Conservation (phyloP, 2,797 vertebrate species). For the Neosilurus mollespiculum region DNA sequence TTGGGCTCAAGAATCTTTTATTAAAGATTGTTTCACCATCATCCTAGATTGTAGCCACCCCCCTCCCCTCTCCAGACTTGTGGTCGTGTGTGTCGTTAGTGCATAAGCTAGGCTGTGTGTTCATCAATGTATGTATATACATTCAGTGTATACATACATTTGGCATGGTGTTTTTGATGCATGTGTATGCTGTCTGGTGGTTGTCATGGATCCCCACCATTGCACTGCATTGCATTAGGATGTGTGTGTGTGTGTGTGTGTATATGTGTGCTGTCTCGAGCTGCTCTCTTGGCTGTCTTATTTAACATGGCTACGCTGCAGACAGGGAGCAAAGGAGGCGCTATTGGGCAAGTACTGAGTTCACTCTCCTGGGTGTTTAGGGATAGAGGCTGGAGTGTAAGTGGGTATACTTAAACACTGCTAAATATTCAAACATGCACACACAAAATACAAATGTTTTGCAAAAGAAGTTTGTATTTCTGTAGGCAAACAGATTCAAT, state of each 20-base stretch:
- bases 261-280: constrained; percentile 30
- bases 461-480: neutral
- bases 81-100: constrained; percentile 27
- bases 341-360: constrained; percentile 55
- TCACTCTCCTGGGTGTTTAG: constrained; percentile 38
- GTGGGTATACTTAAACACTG: constrained; percentile 19
- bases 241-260: neutral
- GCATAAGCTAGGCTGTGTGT: constrained; percentile 43
- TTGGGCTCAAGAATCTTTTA: constrained; percentile 61
- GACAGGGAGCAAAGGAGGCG: constrained; percentile 45
- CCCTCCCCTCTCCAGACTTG: constrained; percentile 5
- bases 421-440: neutral
- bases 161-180: constrained; percentile 31
- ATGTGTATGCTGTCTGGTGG: constrained; percentile 31
- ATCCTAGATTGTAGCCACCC: constrained; percentile 37
- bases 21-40: constrained; percentile 51
- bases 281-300: constrained; percentile 42
- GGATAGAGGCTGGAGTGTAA: constrained; percentile 42
- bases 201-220: constrained; percentile 29
- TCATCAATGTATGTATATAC: constrained; percentile 34
- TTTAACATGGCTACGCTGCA: constrained; percentile 45
- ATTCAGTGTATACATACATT: constrained; percentile 31
- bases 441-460: neutral
- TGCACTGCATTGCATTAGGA: constrained; percentile 25
- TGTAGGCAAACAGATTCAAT: constrained; percentile 1